Evolutionary conservation across 2,797 vertebrate species (phyloP).

Genomic region (Phrynocephalus guinanensis): DNA sequence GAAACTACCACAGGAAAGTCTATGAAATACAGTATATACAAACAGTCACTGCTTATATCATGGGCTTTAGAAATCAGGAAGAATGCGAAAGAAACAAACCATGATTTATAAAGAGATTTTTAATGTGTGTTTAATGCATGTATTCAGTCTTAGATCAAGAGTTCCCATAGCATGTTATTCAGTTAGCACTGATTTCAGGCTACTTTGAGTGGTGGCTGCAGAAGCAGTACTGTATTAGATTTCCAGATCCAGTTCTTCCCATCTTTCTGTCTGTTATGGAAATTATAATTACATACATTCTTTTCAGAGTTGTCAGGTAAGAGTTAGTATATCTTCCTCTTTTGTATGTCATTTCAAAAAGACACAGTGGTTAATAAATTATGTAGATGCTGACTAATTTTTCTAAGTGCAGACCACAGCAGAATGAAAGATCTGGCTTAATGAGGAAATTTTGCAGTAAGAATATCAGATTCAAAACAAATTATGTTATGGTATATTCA

Average conservation of each 20-base stretch:
- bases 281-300: no score
- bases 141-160: not conserved
- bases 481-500: not conserved
- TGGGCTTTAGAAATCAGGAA: conserved; percentile 16
- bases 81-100: not conserved
- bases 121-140: not conserved
- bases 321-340: not conserved
- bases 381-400: not conserved
- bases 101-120: not conserved
- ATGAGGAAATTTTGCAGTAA: not conserved
- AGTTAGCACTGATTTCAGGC: no score
- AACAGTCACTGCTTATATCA: rapidly evolving
- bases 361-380: not conserved
- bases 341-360: not conserved
- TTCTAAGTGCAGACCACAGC: not conserved
- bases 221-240: no score
- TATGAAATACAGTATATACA: no score
- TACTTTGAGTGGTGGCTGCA: no score
- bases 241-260: no score
- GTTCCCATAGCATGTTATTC: not conserved
- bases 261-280: not conserved
- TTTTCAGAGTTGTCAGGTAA: not conserved
- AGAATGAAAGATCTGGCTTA: not conserved
- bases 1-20: no score
- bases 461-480: not conserved